Evolutionary conservation across 1,140 invertebrate species (phyloP), one percentile per base, ranked within the genome.

Genomic region (Gryllus bimaculatus): DNA sequence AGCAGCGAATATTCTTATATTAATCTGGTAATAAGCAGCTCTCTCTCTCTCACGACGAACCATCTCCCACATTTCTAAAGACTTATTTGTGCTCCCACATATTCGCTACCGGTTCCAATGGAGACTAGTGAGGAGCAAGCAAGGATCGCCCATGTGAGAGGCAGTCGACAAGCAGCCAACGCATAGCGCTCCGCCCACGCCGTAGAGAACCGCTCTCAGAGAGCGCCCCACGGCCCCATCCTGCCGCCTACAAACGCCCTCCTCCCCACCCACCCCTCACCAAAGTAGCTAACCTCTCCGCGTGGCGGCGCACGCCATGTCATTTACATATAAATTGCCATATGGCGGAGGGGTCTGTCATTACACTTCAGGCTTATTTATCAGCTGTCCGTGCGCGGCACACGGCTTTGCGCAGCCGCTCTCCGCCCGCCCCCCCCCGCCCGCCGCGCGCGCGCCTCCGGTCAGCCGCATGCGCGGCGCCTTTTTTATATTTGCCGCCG

Each of bases 271-370:
- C 54, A 0, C 54, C 10, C 0, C 54, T 13, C 54, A 66, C 10
- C 54, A 66, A 66, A 66, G 54, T 1, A 66, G 54, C 54, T 66
- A 66, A 66, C 54, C 54, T 66, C 54, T 18, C 10, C 54, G 18
- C 54, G 54, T 18, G 54, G 10, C 54, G 18, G 8, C 49, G 49
- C 49, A 8, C 10, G 54, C 26, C 26, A 5, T 7, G 54, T 7
- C 54, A 66, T 66, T 66, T 66, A 66, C 54, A 66, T 66, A 66
- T 66, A 66, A 66, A 66, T 66, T 66, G 54, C 54, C n/a, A n/a
- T n/a, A 66, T 66, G 2, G 54, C 54, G 18, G 7, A n/a, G n/a
- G 54, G 54, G 54, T 66, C 54, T 66, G 54, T 66, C 54, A 66
- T 66, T 66, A 66, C 54, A 66, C n/a, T n/a, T 66, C 54, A 66